Evolutionary conservation across 64 coral and sea anemone species (phyloP).

Genomic region (Dendrophyllia cribrosa): DNA sequence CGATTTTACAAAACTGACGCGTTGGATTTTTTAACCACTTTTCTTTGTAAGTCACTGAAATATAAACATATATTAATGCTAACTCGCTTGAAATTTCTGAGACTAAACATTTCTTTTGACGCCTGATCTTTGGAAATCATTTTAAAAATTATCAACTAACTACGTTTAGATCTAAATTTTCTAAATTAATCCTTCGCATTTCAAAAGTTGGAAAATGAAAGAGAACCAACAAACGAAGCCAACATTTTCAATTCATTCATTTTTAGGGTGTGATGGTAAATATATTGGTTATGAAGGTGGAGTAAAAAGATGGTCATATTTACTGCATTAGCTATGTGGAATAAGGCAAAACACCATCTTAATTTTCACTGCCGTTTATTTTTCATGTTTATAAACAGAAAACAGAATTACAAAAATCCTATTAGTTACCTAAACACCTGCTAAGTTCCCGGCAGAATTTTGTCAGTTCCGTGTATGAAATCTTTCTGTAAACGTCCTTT

Average conservation of each 20-base stretch:
- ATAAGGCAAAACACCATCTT: slow-evolving; percentile 17
- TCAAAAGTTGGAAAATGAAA: not conserved
- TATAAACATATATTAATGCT: slow-evolving; percentile 29
- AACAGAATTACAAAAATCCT: not conserved
- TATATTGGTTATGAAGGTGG: no score
- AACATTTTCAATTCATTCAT: no score
- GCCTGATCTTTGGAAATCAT: not conserved
- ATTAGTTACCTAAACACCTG: slow-evolving; percentile 5
- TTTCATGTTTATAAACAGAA: slow-evolving; percentile 47
- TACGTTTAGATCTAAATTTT: slow-evolving; percentile 26
- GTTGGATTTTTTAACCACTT: not conserved
- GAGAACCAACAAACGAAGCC: no score
- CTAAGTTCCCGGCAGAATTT: not conserved
- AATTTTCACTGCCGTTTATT: not conserved
- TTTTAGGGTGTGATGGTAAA: no score
- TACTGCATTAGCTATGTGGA: not conserved
- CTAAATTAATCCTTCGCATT: slow-evolving; percentile 8
- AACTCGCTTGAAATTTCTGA: not conserved
- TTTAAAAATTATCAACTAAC: slow-evolving; percentile 18
- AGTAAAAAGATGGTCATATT: not conserved
- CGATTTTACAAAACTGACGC: not conserved
- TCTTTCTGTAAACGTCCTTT: slow-evolving; percentile 1
- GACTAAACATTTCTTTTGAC: slow-evolving; percentile 39
- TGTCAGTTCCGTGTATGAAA: not conserved
- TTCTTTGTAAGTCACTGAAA: not conserved